Base-by-base conservation (phyloP, 2,113 vertebrate genomes). In the Archocentrus centrarchus region DNA sequence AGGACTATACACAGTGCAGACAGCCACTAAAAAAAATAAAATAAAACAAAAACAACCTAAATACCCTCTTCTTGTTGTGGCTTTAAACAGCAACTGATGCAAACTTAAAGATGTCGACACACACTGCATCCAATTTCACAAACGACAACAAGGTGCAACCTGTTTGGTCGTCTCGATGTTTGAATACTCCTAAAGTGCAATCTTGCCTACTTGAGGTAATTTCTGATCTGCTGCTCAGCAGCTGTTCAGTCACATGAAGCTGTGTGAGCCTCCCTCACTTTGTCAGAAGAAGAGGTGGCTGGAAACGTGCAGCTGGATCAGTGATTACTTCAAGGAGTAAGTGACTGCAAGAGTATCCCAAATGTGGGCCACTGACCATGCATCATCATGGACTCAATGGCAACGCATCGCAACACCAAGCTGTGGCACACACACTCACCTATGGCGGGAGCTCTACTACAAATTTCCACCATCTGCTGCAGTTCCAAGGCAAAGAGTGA, bases 391-490 rank as follows among this genome's bases (percentile, higher is more conserved):
- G 88, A 93, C 84, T 85, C 83, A 75, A 92, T 90, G 91, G 89
- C 84, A 86, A 89, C 39, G 85, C 87, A 91, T 86, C 22, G 88
- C 84, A 91, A 93, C 91, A 93, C 86, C 89, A 90, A 92, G 90
- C 93, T 87, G 76, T 82, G 73, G 88, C 80, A 83, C 86, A 83
- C 90, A 18, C 93, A 96, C 96, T 96, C 95, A 96, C 96, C 95
- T 96, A 93, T 75, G 83, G 90, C 92, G 32, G 92, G 91, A 90
- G 94, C 93, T 94, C 94, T 94, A 96, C 83, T 95, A 96, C 95
- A 95, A 92, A 96, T 93, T 91, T 96, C 96, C 95, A 96, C 86
- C 95, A 96, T 96, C 96, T 96, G 96, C 96, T 95, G 95, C 96
- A 93, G 95, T 95, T 96, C 94, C 95, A 93, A 94, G 94, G 94